phyloP scores from a whole-genome alignment of 92 coral and sea anemone species.

The Porites cylindrica region DNA sequence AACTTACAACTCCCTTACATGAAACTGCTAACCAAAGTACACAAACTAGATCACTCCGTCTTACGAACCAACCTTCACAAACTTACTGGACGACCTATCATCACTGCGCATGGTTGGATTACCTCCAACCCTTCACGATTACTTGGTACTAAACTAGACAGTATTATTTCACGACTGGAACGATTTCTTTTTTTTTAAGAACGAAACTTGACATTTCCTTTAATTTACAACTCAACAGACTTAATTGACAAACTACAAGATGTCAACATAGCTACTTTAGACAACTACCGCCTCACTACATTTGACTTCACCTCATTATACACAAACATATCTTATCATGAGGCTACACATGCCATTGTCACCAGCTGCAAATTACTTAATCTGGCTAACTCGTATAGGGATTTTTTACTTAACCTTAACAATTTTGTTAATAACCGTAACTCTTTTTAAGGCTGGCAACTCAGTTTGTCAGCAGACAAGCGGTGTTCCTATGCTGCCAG shows the following conservation, averaged over 20 bases:
- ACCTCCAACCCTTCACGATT: slow-evolving; percentile 57
- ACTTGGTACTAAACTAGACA: slow-evolving; percentile 37
- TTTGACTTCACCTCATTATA: not conserved
- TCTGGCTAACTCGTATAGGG: too few species aligned
- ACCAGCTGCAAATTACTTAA: too few species aligned
- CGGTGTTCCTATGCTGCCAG: slow-evolving; percentile 11
- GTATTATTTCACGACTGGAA: slow-evolving; percentile 40
- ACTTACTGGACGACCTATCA: slow-evolving; percentile 46
- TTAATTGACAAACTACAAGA: not conserved
- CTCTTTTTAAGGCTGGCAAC: not conserved
- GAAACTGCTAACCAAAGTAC: slow-evolving; percentile 14
- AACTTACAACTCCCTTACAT: not conserved
- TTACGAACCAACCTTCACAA: not conserved
- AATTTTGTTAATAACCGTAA: not conserved
- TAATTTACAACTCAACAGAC: not conserved
- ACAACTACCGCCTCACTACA: not conserved
- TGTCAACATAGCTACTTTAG: not conserved
- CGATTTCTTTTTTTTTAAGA: not conserved
- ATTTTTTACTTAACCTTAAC: too few species aligned
- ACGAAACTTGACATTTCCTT: not conserved
- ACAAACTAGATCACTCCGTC: not conserved
- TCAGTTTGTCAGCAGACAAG: not conserved
- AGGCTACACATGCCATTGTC: not conserved
- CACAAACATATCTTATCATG: not conserved
- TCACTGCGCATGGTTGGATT: slow-evolving; percentile 59